A percentile compares a stretch with the other conserved stretches of the same genome.
These are phyloP conservation scores for Penaeus chinensis DNA, from an alignment of 1,140 invertebrate species.

Conservation along the genomic window DNA sequence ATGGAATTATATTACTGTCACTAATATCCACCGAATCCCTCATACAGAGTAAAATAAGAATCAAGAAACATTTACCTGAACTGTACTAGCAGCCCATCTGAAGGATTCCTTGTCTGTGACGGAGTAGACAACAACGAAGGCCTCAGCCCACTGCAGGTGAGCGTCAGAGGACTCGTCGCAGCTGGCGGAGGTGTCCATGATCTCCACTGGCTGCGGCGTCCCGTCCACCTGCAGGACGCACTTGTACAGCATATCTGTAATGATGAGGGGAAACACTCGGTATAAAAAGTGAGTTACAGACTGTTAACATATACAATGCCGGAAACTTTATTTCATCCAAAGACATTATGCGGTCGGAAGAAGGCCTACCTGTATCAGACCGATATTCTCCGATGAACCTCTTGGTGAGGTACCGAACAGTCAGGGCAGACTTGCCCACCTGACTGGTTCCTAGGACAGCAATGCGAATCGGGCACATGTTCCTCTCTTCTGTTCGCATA, in stretches of 20 bases:
- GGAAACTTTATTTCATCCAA: neutral
- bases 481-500: constrained; percentile 31
- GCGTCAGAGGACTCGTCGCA: constrained; percentile 51
- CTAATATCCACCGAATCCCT: neutral
- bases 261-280: neutral
- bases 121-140: constrained; percentile 62
- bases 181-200: constrained; percentile 58
- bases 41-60: neutral
- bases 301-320: neutral
- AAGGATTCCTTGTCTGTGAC: constrained; percentile 56
- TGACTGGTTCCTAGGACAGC: constrained; percentile 49
- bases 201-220: constrained; percentile 54
- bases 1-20: neutral
- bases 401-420: constrained; percentile 81
- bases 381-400: constrained; percentile 85
- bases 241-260: constrained; percentile 62
- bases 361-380: constrained; percentile 79
- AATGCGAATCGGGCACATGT: constrained; percentile 30
- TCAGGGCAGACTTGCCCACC: constrained; percentile 74
- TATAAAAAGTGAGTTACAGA: neutral
- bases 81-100: constrained; percentile 24
- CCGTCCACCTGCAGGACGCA: constrained; percentile 56
- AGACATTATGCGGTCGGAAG: too few species aligned
- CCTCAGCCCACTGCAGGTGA: constrained; percentile 61
- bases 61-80: constrained; percentile 39